Base-by-base conservation (phyloP, 1,140 invertebrate species). In the Drosophila mojavensis region DNA sequence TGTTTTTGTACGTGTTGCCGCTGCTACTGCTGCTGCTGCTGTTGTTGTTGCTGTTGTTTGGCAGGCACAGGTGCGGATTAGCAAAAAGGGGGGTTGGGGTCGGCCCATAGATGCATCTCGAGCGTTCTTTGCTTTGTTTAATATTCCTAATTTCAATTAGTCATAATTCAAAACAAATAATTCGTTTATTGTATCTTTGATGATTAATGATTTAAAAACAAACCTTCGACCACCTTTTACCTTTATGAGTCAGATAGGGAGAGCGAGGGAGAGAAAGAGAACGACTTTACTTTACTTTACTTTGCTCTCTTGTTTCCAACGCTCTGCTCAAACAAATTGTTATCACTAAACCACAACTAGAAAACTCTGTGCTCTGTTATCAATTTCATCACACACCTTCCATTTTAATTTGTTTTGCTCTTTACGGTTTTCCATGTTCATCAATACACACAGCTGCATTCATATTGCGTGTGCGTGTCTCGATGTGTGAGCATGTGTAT, bases 151-250 rank as follows among this genome's bases (percentile, higher is more conserved):
- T 60, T 33, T 5, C 30, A 58, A 58, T 75, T 70, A 75, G 72
- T 75, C 66, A 75, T 47, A 58, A 48, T 33, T 59, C 7, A 55
- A 62, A 64, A 61, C 47, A 71, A 60, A 73, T 28, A n/a, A 47
- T 69, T 51, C 17, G 51, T 63, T 67, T 43, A 55, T 48, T 67
- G 47, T 66, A 62, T 39, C 59, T 75, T 45, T 70, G 71, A 78
- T 86, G 83, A 86, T 79, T 86, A 86, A 88, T 88, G 50, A 13
- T 72, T 67, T 75, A 60, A 48, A 47, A 56, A 26, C 45, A 50
- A 64, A 79, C 66, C 53, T 73, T 74, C 41, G 61, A 55, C 39
- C 39, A 30, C 17, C 43, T 71, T 55, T 67, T 66, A 79, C 66
- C 56, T 77, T 47, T 47, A 74, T 88, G 83, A 88, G 61, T 89